These are phyloP conservation scores for Acrocephalus arundinaceus DNA, from an alignment of 2,113 vertebrate genomes.

Conservation along the genomic window DNA sequence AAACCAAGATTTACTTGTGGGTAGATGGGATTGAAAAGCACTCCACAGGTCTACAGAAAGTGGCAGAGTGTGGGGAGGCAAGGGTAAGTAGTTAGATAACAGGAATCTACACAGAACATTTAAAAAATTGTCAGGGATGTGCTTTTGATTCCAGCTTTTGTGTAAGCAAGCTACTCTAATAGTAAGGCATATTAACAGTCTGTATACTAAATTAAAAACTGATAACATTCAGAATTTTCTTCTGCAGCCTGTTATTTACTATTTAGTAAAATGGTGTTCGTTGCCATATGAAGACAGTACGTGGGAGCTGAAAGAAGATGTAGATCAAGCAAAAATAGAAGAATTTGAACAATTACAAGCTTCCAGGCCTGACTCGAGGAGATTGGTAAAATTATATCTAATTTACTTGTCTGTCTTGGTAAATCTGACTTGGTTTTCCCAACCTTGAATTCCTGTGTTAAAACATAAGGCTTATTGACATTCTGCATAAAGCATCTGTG, in stretches of 20 bases:
- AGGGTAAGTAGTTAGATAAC: background rate
- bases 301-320: slow-evolving; percentile 97
- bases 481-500: background rate
- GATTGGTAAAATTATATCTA: slow-evolving; percentile 80
- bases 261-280: slow-evolving; percentile 99
- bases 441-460: background rate
- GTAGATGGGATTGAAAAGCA: background rate
- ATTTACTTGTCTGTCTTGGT: slow-evolving; percentile 42
- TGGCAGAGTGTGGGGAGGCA: background rate
- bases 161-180: background rate
- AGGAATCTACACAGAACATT: background rate
- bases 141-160: background rate
- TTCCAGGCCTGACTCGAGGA: slow-evolving; percentile 86
- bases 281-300: slow-evolving; percentile 98
- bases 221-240: slow-evolving; percentile 56
- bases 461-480: background rate
- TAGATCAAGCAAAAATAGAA: slow-evolving; percentile 96
- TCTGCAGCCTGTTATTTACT: slow-evolving; percentile 95
- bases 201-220: slow-evolving; percentile 47
- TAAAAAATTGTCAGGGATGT: background rate
- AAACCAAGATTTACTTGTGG: background rate
- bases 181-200: slow-evolving; percentile 1
- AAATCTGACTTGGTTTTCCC: background rate
- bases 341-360: slow-evolving; percentile 98
- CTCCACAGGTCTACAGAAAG: background rate